These are phyloP conservation scores for Equus przewalskii DNA, from an alignment of 2,113 vertebrate genomes.

Conservation along the genomic window DNA sequence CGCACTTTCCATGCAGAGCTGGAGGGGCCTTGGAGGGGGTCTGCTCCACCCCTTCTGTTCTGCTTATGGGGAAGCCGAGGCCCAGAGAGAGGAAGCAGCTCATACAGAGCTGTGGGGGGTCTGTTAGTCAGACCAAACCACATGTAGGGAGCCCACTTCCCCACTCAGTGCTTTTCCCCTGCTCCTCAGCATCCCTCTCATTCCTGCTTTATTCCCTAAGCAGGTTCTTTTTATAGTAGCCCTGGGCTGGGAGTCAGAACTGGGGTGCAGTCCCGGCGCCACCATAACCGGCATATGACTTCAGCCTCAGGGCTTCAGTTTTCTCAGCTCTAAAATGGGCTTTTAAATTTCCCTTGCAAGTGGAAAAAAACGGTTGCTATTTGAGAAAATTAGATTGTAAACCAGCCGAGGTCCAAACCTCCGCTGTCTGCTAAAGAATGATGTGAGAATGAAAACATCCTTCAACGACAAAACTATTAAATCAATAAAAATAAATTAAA, in stretches of 20 bases:
- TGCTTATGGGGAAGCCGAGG: background rate
- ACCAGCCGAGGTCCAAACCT: background rate
- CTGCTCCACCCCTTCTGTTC: background rate
- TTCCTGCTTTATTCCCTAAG: background rate
- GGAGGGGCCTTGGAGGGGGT: background rate
- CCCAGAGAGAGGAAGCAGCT: background rate
- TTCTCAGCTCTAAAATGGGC: constrained; percentile 45
- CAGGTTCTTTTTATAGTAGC: background rate
- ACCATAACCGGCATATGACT: background rate
- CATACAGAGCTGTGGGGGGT: background rate
- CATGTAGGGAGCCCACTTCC: background rate
- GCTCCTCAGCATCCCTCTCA: background rate
- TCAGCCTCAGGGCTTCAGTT: background rate
- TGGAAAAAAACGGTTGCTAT: background rate
- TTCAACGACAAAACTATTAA: background rate
- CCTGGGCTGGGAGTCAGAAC: background rate
- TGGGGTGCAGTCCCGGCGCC: background rate
- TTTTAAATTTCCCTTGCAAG: background rate
- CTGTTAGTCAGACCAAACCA: background rate
- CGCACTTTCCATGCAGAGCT: background rate
- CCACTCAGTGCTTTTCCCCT: rapidly evolving
- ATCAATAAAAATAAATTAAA: background rate
- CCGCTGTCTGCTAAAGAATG: background rate
- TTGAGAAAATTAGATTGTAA: background rate
- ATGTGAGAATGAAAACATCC: background rate